Evolutionary conservation across 2,888 invertebrate species (phyloP).

Genomic region (Protodeltote pygarga): DNA sequence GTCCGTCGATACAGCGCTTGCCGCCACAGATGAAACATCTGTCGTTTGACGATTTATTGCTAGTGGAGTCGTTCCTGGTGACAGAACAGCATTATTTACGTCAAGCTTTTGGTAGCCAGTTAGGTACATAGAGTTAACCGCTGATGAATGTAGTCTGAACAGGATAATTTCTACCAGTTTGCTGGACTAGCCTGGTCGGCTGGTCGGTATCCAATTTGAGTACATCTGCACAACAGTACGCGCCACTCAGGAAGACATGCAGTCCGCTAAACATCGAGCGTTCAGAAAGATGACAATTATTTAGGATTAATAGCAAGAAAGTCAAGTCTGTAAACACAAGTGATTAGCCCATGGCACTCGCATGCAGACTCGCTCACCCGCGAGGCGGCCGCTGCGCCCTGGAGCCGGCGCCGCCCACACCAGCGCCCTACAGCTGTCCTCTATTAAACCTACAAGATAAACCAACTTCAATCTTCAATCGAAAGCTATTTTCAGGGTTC

Average conservation of each 20-base stretch:
- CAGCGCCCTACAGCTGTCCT: slow-evolving; percentile 71
- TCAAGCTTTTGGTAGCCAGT: too few relatives aligned
- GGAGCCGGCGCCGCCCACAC: slow-evolving; percentile 54
- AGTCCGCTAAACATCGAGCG: neutral
- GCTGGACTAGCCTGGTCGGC: neutral
- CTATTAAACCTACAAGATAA: slow-evolving; percentile 71
- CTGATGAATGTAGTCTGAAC: too few relatives aligned
- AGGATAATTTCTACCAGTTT: too few relatives aligned
- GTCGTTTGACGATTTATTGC: slow-evolving; percentile 39
- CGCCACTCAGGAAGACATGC: slow-evolving; percentile 10
- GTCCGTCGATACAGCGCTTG: slow-evolving; percentile 69
- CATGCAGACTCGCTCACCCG: slow-evolving; percentile 53
- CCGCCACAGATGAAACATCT: slow-evolving; percentile 34
- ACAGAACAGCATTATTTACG: too few relatives aligned
- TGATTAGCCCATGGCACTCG: slow-evolving; percentile 17
- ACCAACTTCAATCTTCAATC: neutral
- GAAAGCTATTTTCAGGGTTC: too few relatives aligned
- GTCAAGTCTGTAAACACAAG: neutral
- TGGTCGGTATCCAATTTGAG: neutral
- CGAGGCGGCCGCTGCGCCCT: slow-evolving; percentile 33
- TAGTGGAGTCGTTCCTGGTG: slow-evolving; percentile 59
- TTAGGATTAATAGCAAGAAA: slow-evolving; percentile 10
- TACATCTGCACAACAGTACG: neutral
- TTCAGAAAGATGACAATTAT: neutral
- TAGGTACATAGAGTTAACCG: too few relatives aligned